Conservation (phyloP, 2,888 invertebrate genomes). For the Archaeoteleia sp. region DNA sequence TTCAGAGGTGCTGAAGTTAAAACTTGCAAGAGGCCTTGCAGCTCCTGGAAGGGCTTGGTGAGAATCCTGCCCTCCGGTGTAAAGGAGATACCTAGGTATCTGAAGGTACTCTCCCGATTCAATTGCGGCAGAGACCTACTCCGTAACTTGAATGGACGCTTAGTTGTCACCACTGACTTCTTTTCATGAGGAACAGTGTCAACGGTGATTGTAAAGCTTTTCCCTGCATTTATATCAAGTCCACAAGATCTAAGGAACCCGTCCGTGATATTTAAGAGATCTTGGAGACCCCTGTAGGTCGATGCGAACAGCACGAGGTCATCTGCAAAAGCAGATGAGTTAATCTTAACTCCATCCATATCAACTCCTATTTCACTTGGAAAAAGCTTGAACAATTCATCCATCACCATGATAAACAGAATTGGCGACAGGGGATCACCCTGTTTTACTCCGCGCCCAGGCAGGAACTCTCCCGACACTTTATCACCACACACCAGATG, state of each 20-base stretch:
- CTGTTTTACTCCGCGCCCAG: slow-evolving; percentile 36
- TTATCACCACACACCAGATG: slow-evolving; percentile 2
- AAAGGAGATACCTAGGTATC: slow-evolving; percentile 11
- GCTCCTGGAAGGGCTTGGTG: neutral
- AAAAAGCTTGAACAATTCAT: slow-evolving; percentile 15
- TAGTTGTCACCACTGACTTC: slow-evolving; percentile 4
- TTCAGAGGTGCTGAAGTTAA: slow-evolving; percentile 42
- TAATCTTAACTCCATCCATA: neutral
- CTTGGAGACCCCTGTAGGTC: slow-evolving; percentile 32
- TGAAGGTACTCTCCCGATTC: neutral
- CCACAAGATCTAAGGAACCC: slow-evolving; percentile 33
- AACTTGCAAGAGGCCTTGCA: neutral
- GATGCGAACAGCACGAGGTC: slow-evolving; percentile 38
- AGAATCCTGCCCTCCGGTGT: neutral
- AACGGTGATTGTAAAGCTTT: slow-evolving; percentile 61
- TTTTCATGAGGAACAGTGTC: slow-evolving; percentile 16
- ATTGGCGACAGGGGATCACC: slow-evolving; percentile 52
- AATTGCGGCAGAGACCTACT: too few relatives aligned
- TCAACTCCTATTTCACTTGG: neutral
- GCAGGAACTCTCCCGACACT: neutral
- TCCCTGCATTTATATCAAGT: slow-evolving; percentile 58
- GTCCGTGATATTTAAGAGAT: slow-evolving; percentile 49
- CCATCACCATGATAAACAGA: slow-evolving; percentile 49
- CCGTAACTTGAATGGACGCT: too few relatives aligned
- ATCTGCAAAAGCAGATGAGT: slow-evolving; percentile 52